Base-by-base conservation (phyloP, 2,113 vertebrate species). In the Protobothrops flavoviridis region DNA sequence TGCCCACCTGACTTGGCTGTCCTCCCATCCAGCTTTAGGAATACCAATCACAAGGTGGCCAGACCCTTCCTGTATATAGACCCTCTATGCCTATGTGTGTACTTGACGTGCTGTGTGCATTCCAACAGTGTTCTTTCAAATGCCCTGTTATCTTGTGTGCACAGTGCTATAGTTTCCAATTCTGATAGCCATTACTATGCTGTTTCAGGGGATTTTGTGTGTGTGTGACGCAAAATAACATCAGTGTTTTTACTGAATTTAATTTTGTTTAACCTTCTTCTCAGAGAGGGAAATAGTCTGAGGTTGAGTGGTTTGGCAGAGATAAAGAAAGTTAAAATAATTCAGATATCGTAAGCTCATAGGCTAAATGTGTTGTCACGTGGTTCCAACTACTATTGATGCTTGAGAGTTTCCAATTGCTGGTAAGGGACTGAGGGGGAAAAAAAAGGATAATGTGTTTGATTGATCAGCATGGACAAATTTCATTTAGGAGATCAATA, bases 401-500 rank as follows among this genome's bases (percentile, higher is more conserved):
- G 98, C 98, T 96, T 94, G 96, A 97, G 98, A 98, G 98, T 98
- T 98, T 98, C 98, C 98, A 98, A 98, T 99, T 98, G 98, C 98
- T 97, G 98, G 98, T 99, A 99, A 99, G 99, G 98, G 99, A 99
- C 98, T 99, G 64, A 26, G 39, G 81, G 45, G 33, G 98, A 98
- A 98, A 97, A 97, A 94, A 98, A 98, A 98, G 98, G 99, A 99
- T 99, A 99, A 99, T 99, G 98, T 98, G 97, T 99, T 99, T 99
- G 99, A 99, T 99, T 98, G 99, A 99, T 99, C 99, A 99, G 98
- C 98, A 98, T 97, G 98, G 99, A 99, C 98, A 99, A 98, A 99
- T 99, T 99, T 99, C 98, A 99, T 99, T 99, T 99, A 98, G 96
- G 98, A 97, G 98, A 99, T 99, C 99, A 99, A 99, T 99, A 99